Conservation (phyloP, 2,113 vertebrate species). For the Mormyrus iriodes region DNA sequence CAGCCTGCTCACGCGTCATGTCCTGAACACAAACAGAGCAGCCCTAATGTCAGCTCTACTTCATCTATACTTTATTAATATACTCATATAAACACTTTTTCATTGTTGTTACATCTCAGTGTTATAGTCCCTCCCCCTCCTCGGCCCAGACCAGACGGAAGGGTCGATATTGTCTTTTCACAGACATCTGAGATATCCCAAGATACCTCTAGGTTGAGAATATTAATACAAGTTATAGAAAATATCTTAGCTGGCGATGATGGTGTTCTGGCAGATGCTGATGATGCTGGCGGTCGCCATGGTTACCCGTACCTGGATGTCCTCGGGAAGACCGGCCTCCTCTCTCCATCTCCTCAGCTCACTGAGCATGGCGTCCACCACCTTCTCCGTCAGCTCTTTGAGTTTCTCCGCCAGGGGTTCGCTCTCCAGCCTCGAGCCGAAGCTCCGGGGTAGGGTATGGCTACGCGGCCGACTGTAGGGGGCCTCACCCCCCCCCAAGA, state of each 20-base stretch:
- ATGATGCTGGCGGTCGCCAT: no score
- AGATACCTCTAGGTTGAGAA: neutral
- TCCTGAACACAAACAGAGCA: neutral
- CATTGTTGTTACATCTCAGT: neutral
- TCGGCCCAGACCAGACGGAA: neutral
- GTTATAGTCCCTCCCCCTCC: neutral
- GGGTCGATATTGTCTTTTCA: neutral
- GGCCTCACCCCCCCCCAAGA: conserved; percentile 80
- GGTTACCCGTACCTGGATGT: conserved; percentile 68
- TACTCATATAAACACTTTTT: neutral
- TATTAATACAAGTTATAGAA: neutral
- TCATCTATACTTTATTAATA: neutral
- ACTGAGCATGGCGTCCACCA: conserved; percentile 65
- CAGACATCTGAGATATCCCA: neutral
- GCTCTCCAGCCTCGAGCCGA: conserved; percentile 90
- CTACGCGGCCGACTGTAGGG: conserved; percentile 84
- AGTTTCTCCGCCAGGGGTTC: conserved; percentile 78
- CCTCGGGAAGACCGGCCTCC: conserved; percentile 68
- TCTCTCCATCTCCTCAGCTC: conserved; percentile 71
- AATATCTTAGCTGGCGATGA: neutral
- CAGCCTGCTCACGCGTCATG: neutral
- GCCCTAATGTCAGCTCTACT: neutral
- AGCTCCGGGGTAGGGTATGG: conserved; percentile 94
- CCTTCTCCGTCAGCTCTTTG: conserved; percentile 66
- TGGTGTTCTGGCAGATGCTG: neutral